Conservation (phyloP, 2,797 vertebrate genomes). For the Clarias platycephalus region DNA sequence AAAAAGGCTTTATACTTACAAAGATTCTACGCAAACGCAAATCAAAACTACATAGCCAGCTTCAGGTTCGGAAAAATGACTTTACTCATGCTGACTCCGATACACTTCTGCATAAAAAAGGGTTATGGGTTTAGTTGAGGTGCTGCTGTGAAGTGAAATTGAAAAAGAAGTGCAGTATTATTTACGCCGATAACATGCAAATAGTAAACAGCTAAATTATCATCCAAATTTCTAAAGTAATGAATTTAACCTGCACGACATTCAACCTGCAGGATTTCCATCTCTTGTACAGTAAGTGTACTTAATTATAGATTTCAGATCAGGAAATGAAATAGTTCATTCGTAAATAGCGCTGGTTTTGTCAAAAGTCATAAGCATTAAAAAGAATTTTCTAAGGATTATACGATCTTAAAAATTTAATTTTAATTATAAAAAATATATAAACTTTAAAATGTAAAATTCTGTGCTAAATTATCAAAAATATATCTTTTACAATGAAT, state of each 20-base stretch:
- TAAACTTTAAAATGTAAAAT: no score
- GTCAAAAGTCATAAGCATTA: neutral
- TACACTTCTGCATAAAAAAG: neutral
- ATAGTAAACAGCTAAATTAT: neutral
- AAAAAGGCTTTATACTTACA: neutral
- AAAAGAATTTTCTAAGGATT: neutral
- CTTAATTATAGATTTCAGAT: neutral
- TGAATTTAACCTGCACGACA: neutral
- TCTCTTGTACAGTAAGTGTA: neutral
- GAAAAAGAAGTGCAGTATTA: neutral
- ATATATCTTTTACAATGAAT: neutral
- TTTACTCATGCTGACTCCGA: neutral
- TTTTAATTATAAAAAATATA: no score
- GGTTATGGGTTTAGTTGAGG: neutral
- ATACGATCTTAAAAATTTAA: neutral
- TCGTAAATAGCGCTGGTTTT: neutral
- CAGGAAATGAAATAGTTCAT: neutral
- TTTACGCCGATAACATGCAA: neutral
- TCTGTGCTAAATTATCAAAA: neutral
- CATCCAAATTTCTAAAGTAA: neutral
- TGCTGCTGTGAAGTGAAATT: neutral
- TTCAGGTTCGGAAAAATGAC: neutral
- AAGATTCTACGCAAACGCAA: neutral
- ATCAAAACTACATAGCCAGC: neutral
- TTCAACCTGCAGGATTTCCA: neutral